Evolutionary conservation across 2,113 vertebrate species (phyloP).

Genomic region (Catagonus wagneri): DNA sequence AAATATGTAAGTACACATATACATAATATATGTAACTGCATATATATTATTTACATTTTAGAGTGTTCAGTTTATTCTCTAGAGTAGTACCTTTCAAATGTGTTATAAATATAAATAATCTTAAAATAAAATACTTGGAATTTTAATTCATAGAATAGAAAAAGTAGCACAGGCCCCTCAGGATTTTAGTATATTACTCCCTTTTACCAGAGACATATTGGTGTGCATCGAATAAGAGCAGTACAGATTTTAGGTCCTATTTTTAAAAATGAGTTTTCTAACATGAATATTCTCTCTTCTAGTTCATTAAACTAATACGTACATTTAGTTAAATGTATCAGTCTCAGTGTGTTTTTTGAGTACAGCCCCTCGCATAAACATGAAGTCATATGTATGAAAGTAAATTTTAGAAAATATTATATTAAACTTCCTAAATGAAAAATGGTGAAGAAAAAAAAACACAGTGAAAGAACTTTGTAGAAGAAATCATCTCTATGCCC

Average conservation of each 20-base stretch:
- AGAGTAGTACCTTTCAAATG: neutral
- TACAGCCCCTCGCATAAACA: neutral
- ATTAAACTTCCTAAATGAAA: neutral
- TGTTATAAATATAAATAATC: slow-evolving; percentile 32
- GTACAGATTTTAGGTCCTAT: neutral
- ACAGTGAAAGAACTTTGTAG: neutral
- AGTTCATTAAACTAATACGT: neutral
- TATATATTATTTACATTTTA: neutral
- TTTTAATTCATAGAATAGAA: slow-evolving; percentile 15
- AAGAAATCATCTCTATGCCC: neutral
- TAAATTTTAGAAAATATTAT: slow-evolving; percentile 7
- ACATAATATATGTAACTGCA: neutral
- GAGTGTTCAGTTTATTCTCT: neutral
- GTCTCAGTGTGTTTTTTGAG: slow-evolving; percentile 10
- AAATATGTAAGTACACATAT: neutral
- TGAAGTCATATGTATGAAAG: neutral
- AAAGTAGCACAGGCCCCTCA: neutral
- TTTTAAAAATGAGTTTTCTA: neutral
- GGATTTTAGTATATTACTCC: neutral
- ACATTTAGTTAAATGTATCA: neutral
- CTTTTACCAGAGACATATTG: neutral
- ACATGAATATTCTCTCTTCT: neutral
- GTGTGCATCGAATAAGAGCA: neutral
- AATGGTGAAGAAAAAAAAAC: neutral
- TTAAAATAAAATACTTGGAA: slow-evolving; percentile 6